A percentile compares a stretch with the other conserved stretches of the same genome.
These are phyloP conservation scores for Maconellicoccus hirsutus DNA, from an alignment of 1,140 invertebrate species.

Conservation along the genomic window DNA sequence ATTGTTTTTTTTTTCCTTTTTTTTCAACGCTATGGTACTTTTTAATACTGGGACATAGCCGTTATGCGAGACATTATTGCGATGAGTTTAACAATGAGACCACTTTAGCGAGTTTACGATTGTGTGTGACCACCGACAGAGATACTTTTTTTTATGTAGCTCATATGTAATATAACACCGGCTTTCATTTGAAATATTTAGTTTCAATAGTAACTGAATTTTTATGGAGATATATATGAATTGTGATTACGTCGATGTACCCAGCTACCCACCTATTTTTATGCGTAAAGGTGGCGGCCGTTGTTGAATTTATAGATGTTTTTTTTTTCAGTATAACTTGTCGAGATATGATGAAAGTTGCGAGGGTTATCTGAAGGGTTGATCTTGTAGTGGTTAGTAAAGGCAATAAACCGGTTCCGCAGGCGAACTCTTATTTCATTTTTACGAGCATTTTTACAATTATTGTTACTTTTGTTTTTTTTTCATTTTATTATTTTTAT, in stretches of 20 bases:
- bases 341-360: too few relatives aligned
- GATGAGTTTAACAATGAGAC: neutral
- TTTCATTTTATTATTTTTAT: too few relatives aligned
- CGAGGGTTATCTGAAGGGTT: too few relatives aligned
- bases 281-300: too few relatives aligned
- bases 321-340: too few relatives aligned
- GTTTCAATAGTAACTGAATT: conserved; percentile 5
- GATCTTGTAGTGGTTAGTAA: too few relatives aligned
- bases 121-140: conserved; percentile 6
- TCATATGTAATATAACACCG: neutral
- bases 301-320: too few relatives aligned
- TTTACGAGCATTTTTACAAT: too few relatives aligned
- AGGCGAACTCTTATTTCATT: too few relatives aligned
- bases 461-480: too few relatives aligned
- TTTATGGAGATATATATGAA: neutral
- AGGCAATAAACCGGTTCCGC: too few relatives aligned
- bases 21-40: neutral
- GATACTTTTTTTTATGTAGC: neutral
- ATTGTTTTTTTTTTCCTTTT: neutral
- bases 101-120: neutral
- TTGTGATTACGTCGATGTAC: neutral
- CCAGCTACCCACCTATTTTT: neutral
- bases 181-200: conserved; percentile 1
- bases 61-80: neutral
- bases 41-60: neutral